These are phyloP conservation scores for Troides oblongomaculatus DNA, from an alignment of 2,888 invertebrate genomes.

Conservation along the genomic window DNA sequence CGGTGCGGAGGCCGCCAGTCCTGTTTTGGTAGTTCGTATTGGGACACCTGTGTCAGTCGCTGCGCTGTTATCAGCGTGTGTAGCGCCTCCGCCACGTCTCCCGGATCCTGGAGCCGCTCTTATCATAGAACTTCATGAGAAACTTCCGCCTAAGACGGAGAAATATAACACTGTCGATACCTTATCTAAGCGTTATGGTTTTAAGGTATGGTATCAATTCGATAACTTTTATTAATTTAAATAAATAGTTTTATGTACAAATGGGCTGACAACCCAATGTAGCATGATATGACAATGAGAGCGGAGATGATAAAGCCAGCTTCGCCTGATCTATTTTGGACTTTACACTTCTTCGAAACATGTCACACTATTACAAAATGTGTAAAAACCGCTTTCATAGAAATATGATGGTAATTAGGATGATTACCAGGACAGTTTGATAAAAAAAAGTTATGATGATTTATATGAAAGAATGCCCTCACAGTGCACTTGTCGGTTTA, in stretches of 20 bases:
- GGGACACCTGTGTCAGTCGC: conserved; percentile 83
- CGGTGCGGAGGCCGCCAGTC: conserved; percentile 42
- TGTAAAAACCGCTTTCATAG: no score
- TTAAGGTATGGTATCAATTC: conserved; percentile 51
- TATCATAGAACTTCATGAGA: conserved; percentile 77
- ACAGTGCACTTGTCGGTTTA: no score
- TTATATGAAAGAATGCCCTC: no score
- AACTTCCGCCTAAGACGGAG: conserved; percentile 55
- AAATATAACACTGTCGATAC: conserved; percentile 47
- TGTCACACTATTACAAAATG: no score
- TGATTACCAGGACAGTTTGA: no score
- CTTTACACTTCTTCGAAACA: no score
- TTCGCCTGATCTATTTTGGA: no score
- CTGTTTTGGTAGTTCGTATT: conserved; percentile 76
- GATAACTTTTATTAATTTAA: not conserved
- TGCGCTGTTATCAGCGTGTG: conserved; percentile 78
- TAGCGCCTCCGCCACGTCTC: conserved; percentile 77
- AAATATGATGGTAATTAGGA: no score
- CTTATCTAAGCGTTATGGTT: conserved; percentile 69
- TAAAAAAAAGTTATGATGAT: no score
- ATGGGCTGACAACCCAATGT: not conserved
- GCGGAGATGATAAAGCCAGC: no score
- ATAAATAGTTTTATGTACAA: not conserved
- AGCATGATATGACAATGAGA: no score
- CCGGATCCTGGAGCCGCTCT: conserved; percentile 81